Percentiles rank a stretch among this genome's conserved stretches.
phyloP scores from a whole-genome alignment of 2,797 vertebrate species.

The Arctocebus calabarensis region DNA sequence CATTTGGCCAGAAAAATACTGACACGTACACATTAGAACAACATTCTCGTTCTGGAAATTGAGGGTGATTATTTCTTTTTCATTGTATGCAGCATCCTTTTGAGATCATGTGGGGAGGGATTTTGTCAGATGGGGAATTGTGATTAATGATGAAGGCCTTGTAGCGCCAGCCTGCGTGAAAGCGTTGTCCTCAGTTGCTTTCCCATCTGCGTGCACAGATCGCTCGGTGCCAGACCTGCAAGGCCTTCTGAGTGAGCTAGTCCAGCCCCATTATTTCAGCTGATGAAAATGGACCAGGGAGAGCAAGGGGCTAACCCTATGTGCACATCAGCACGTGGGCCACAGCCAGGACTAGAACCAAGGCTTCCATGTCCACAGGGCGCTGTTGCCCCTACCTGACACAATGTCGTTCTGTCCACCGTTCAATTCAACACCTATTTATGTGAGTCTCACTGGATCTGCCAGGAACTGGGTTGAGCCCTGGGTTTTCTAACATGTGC shows the following conservation, averaged over 20 bases:
- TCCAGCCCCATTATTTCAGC: constrained; percentile 32
- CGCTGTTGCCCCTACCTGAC: background rate
- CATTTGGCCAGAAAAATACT: background rate
- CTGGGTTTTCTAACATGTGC: background rate
- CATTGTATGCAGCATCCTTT: constrained; percentile 64
- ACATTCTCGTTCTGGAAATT: constrained; percentile 26
- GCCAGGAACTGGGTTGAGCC: background rate
- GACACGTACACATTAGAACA: constrained; percentile 43
- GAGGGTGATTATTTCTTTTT: constrained; percentile 65
- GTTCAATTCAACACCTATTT: background rate
- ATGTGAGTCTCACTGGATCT: background rate
- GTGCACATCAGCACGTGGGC: background rate
- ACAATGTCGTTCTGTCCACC: background rate
- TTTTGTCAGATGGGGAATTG: constrained; percentile 62
- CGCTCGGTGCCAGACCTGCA: background rate
- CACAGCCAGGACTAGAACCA: constrained; percentile 7
- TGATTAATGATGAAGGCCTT: constrained; percentile 52
- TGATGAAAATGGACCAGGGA: constrained; percentile 20
- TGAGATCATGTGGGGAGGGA: constrained; percentile 36
- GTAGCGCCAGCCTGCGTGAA: background rate
- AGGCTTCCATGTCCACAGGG: background rate
- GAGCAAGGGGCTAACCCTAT: background rate
- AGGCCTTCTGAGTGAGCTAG: constrained; percentile 12
- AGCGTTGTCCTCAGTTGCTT: constrained; percentile 48
- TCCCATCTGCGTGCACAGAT: constrained; percentile 3